Evolutionary conservation across 1,140 invertebrate species (phyloP).

Genomic region (Rhizoglyphus robini): DNA sequence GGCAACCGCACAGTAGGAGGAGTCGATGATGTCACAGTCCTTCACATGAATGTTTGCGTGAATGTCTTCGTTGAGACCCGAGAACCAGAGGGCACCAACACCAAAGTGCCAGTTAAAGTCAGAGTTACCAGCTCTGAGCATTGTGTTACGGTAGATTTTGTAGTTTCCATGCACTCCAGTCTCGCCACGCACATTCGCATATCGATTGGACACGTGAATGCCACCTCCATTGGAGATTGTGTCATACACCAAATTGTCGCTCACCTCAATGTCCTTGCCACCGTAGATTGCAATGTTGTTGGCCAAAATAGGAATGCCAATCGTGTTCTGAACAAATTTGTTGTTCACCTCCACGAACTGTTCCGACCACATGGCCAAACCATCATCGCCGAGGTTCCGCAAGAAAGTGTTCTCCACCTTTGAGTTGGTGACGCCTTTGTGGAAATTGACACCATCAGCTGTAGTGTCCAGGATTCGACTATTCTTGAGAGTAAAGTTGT

Average conservation of each 20-base stretch:
- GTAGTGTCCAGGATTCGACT: conserved; percentile 3
- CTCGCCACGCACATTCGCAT: neutral
- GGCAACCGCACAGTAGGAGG: neutral
- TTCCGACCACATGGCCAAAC: conserved; percentile 7
- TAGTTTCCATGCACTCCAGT: neutral
- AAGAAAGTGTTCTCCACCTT: neutral
- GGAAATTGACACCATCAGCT: conserved; percentile 1
- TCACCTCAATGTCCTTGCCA: neutral
- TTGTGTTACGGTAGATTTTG: conserved; percentile 1
- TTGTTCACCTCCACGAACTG: neutral
- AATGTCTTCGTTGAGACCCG: neutral
- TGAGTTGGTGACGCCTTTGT: neutral
- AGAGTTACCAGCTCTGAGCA: neutral
- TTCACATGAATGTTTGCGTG: conserved; percentile 1
- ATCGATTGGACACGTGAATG: conserved; percentile 6
- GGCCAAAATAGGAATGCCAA: neutral
- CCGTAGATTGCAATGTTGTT: conserved; percentile 16
- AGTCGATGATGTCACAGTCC: conserved; percentile 11
- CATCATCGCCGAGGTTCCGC: neutral
- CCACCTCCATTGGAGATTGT: conserved; percentile 11
- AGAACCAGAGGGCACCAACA: conserved; percentile 6
- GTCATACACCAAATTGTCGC: neutral
- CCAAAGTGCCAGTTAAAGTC: conserved; percentile 11
- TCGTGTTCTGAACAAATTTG: neutral
- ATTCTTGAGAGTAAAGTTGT: neutral